Base-by-base conservation (phyloP, 2,113 vertebrate genomes). In the Oreotragus oreotragus region DNA sequence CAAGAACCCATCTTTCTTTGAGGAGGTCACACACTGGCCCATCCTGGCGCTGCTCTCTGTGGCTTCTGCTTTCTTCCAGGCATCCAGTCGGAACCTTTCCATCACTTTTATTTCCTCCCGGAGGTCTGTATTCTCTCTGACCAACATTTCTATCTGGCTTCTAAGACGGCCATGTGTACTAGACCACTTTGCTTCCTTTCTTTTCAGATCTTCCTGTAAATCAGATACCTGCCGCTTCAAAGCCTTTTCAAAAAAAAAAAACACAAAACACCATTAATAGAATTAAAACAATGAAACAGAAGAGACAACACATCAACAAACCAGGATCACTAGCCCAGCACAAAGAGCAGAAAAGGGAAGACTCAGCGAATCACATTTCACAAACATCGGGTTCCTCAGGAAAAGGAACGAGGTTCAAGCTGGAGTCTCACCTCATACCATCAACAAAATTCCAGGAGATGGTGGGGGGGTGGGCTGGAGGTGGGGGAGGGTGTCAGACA, bases 201-300 rank as follows among this genome's bases (percentile, higher is more conserved):
- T 98, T 98, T 98, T 99, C 96, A 99, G 88, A 98, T 99, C 99
- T 98, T 99, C 99, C 98, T 99, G 99, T 98, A 99, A 98, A 39
- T 99, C 98, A 97, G 98, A 98, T 93, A 99, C 97, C 98, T 99
- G 99, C 98, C 99, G 99, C 97, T 99, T 99, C 98, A 99, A 97
- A 97, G 91, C 97, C 99, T 99, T 97, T 79, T 64, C 9, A 83
- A 92, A n/a, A 23, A 62, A 83, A 90, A n/a, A 55, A 80, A 27
- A 57, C 45, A 9, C 57, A 8, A 33, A 45, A 73, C 66, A 76
- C 9, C 8, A 88, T 60, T 90, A 60, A 14, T 58, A 92, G 55
- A 92, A 88, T 95, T 93, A 83, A 92, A 94, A 86, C 25, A 84
- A 89, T 43, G 51, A 39, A 79, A 73, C 0, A 45, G 17, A 49